Conservation (phyloP, 2,797 vertebrate species). For the Thalassophryne amazonica region DNA sequence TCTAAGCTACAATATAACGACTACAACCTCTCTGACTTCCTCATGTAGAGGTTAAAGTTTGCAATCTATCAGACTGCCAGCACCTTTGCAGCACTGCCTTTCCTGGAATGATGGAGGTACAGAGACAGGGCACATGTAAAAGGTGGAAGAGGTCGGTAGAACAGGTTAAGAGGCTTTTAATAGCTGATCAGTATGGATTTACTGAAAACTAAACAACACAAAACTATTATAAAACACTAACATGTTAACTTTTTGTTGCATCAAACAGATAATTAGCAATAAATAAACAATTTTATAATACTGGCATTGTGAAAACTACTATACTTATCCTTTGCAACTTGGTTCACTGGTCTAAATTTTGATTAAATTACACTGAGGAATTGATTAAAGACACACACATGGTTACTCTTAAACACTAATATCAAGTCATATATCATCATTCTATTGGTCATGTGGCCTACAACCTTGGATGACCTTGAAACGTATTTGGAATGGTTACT, state of each 20-base stretch:
- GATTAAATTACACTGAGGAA: too few species aligned
- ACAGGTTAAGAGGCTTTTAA: conserved; percentile 46
- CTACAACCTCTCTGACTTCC: conserved; percentile 75
- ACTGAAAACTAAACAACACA: conserved; percentile 10
- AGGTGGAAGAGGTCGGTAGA: conserved; percentile 30
- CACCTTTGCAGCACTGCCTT: conserved; percentile 17
- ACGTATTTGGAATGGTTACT: too few species aligned
- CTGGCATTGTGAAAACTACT: too few species aligned
- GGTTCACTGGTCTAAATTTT: background rate
- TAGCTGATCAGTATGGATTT: background rate
- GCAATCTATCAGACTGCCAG: conserved; percentile 59
- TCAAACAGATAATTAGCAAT: too few species aligned
- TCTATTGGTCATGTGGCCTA: too few species aligned
- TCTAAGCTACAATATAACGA: conserved; percentile 66
- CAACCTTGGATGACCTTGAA: too few species aligned
- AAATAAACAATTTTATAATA: too few species aligned
- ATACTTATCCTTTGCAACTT: too few species aligned
- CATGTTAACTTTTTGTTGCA: background rate
- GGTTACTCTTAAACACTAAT: too few species aligned
- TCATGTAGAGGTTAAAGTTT: conserved; percentile 71
- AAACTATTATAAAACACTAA: background rate
- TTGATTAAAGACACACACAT: too few species aligned
- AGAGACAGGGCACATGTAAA: conserved; percentile 44
- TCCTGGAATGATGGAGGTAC: conserved; percentile 54
- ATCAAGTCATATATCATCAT: too few species aligned